Base-by-base conservation (phyloP, 2,888 invertebrate genomes). In the Agonopterix alstromeriana region DNA sequence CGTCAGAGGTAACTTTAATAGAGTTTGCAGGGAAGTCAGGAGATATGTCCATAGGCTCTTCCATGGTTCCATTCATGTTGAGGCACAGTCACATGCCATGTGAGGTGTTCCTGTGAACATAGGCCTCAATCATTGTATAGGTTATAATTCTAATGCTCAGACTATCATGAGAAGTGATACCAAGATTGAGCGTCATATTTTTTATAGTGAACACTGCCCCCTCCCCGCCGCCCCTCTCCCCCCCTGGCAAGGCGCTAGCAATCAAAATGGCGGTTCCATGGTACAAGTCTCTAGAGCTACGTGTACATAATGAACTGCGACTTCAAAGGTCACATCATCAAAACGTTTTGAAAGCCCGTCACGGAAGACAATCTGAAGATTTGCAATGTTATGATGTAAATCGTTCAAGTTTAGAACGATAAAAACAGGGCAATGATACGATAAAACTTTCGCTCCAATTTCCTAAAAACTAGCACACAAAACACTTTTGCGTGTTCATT, bases 251-350 rank as follows among this genome's bases (percentile, higher is more conserved):
- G 77, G 77, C 80, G 72, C 77, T 78, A 76, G 78, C 74, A 83
- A 81, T 82, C 85, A 84, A 86, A 85, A 86, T 86, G 85, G 85
- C 85, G 83, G 82, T 82, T 74, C 73, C 70, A 77, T 77, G 76
- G 77, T 74, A 71, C 71, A 70, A 65, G 68, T 74, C 65, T 17
- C 53, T 65, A 67, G 61, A 78, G 66, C 73, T 80, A 81, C 79
- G 80, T 82, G 77, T 82, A 74, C 75, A 71, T 65, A 61, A 68
- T 62, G 57, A 65, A 50, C 50, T 55, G 65, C 60, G 57, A 61
- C 58, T 60, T 61, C 61, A 70, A 70, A 71, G 65, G 59, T 69
- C 69, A 64, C 41, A 52, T 45, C 52, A 48, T 51, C 51, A 59
- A 60, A 61, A 55, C 52, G 45, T 43, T 27, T 27, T 27, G 27